Percentiles rank a stretch among this genome's conserved stretches.
These are phyloP conservation scores for Hafferia zeledoni DNA, from an alignment of 2,797 vertebrate genomes.

Conservation along the genomic window DNA sequence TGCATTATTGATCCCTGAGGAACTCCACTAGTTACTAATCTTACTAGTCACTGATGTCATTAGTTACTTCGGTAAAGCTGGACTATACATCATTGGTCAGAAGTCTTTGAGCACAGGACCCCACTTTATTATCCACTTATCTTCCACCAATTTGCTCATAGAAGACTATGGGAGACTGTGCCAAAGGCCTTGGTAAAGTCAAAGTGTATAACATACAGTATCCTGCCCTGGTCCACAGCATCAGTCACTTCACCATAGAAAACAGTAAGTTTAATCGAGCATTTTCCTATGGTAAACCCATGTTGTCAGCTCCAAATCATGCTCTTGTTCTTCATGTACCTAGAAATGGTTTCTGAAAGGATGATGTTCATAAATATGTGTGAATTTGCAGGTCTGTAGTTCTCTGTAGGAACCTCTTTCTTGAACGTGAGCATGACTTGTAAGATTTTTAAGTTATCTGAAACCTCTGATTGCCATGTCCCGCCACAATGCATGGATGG, in stretches of 20 bases:
- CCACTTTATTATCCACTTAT: background rate
- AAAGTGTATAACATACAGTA: background rate
- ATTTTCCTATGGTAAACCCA: background rate
- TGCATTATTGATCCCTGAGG: background rate
- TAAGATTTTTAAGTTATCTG: background rate
- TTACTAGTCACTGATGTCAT: background rate
- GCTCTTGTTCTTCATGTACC: background rate
- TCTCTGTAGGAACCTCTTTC: background rate
- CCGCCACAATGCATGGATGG: background rate
- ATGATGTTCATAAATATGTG: background rate
- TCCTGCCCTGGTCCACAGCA: background rate
- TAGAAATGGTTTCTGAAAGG: background rate
- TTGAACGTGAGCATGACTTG: background rate
- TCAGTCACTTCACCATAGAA: background rate
- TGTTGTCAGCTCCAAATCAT: background rate
- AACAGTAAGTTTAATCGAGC: background rate
- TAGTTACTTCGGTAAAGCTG: background rate
- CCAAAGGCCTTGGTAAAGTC: background rate
- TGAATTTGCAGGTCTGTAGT: background rate
- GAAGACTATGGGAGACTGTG: background rate
- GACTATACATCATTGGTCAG: background rate
- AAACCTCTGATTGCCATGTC: background rate
- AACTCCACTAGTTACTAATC: background rate
- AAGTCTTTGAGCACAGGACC: background rate
- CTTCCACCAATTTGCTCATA: background rate